Evolutionary conservation across 2,113 vertebrate species (phyloP).

Genomic region (Oophaga pumilio): DNA sequence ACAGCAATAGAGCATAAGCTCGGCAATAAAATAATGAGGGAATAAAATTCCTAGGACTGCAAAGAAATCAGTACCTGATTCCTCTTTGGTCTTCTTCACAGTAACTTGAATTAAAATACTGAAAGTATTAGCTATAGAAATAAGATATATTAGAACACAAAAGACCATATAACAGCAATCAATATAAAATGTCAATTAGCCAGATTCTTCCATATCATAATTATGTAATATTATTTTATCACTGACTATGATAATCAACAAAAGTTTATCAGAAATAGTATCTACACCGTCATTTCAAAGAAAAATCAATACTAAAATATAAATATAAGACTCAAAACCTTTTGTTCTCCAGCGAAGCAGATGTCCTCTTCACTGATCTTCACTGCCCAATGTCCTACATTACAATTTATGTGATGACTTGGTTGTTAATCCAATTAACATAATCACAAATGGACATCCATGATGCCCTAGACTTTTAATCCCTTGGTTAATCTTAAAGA

Average conservation of each 20-base stretch:
- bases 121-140: neutral
- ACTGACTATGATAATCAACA: neutral
- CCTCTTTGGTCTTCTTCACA: neutral
- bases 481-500: slow-evolving; percentile 18
- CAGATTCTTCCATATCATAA: neutral
- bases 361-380: slow-evolving; percentile 13
- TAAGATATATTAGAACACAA: neutral
- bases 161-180: neutral
- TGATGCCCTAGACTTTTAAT: neutral
- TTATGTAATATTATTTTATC: neutral
- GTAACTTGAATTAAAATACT: neutral
- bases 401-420: slow-evolving; percentile 72
- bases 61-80: neutral
- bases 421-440: slow-evolving; percentile 76
- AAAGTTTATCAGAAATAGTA: neutral
- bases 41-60: neutral
- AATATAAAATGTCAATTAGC: neutral
- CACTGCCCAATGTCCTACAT: slow-evolving; percentile 56
- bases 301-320: neutral
- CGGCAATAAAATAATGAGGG: neutral
- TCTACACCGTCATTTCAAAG: neutral
- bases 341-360: neutral
- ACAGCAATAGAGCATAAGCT: neutral
- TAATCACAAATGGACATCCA: slow-evolving; percentile 60
- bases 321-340: neutral